phyloP scores from a whole-genome alignment of 1,140 invertebrate species.

The Apis cerana region DNA sequence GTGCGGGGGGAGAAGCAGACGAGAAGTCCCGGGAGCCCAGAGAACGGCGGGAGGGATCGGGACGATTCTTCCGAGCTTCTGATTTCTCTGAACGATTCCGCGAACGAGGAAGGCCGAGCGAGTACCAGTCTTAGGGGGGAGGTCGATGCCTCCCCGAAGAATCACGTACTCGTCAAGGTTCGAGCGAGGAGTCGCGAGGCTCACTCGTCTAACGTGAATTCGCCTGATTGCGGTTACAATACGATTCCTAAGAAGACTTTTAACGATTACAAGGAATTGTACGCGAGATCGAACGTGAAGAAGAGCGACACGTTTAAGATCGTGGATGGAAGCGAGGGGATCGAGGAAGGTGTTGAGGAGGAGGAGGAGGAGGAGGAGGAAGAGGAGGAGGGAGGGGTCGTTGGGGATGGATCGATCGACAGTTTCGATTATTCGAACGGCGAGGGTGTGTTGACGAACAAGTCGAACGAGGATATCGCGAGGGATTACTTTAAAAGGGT shows the following conservation, averaged over 20 bases:
- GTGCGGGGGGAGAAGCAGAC: not conserved
- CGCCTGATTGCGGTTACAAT: constrained; percentile 68
- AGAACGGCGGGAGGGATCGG: not conserved
- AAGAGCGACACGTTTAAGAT: constrained; percentile 76
- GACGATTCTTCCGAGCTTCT: not conserved
- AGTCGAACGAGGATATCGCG: constrained; percentile 69
- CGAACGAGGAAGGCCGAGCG: constrained; percentile 54
- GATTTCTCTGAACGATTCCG: not conserved
- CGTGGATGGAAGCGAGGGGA: constrained; percentile 69
- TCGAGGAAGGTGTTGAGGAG: not conserved
- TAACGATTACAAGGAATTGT: constrained; percentile 60
- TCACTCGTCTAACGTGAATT: constrained; percentile 18
- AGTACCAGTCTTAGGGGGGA: constrained; percentile 67
- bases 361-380: constrained; percentile 4
- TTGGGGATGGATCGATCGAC: constrained; percentile 12
- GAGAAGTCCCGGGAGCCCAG: not conserved
- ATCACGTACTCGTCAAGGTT: constrained; percentile 20
- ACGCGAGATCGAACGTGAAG: constrained; percentile 71
- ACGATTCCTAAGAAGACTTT: constrained; percentile 65
- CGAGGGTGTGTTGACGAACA: constrained; percentile 56
- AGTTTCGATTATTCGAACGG: constrained; percentile 29
- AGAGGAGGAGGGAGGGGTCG: constrained; percentile 14
- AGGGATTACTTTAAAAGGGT: constrained; percentile 77
- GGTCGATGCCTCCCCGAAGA: not conserved
- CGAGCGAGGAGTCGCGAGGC: constrained; percentile 21